Evolutionary conservation across 2,113 vertebrate genomes (phyloP), one percentile per base, ranked within the genome.

Genomic region (Neotoma lepida): DNA sequence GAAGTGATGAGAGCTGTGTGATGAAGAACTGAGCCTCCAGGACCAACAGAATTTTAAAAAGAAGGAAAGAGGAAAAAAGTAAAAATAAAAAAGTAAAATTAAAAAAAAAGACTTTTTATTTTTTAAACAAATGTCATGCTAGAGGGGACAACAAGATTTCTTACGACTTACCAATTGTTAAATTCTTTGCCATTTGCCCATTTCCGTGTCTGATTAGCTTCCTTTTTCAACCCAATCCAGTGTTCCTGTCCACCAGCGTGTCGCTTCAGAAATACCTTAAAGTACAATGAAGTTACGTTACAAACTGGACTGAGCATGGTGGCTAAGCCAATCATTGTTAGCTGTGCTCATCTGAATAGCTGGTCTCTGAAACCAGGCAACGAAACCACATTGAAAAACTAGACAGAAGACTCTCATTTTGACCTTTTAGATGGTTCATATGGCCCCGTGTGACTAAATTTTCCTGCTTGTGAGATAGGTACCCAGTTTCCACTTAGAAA

Each of bases 201-300:
- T 81, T 63, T 96, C 97, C 90, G 81, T 26, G 30, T 76, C 56
- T 95, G 94, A 35, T 4, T 56, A 20, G n/a, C 44, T 88, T 95
- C 89, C 9, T 91, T 96, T 88, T 44, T 92, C 84, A 97, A 66
- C 1, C 92, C 91, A 51, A 97, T 97, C 97, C 97, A 97, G 81
- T 97, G 89, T 91, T 82, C 66, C 26, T 5, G 9, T 88, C 9
- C 10, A 46, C 91, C 80, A 44, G 76, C 74, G 28, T 82, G 54
- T 4, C 49, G 91, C 73, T 95, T 85, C 22, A 97, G 95, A 94
- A 97, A 97, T n/a, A 15, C 63, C 97, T 97, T 78, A 51, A 94
- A 94, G 30, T 1, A 94, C 49, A 95, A 88, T 81, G 66, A 1
- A 85, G 28, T 8, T 28, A 9, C 44, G 39, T 91, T 84, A 96